phyloP scores from a whole-genome alignment of 1,140 invertebrate species.

The Nilaparvata lugens region DNA sequence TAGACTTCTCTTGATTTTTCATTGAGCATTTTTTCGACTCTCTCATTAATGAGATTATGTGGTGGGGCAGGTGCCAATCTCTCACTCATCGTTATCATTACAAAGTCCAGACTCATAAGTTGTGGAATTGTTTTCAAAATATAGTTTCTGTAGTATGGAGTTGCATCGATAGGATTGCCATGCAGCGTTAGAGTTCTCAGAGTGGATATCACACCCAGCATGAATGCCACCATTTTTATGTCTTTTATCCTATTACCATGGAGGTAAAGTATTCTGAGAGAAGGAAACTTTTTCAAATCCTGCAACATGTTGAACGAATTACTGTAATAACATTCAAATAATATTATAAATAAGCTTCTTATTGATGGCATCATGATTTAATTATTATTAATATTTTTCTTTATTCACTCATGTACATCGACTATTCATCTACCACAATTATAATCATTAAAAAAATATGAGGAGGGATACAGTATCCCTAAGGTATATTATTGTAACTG shows the following conservation, averaged over 20 bases:
- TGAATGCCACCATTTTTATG: constrained; percentile 26
- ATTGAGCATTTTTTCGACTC: neutral
- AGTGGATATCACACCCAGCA: constrained; percentile 35
- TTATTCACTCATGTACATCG: neutral
- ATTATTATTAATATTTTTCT: neutral
- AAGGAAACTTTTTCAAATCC: constrained; percentile 30
- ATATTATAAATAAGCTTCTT: neutral
- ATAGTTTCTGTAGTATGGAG: constrained; percentile 37
- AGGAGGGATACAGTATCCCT: too few relatives aligned
- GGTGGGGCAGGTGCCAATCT: constrained; percentile 16
- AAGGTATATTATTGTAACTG: too few relatives aligned
- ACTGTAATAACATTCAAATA: neutral
- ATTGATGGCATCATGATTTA: neutral
- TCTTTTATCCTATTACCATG: constrained; percentile 43
- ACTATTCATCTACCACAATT: neutral
- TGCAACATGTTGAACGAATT: constrained; percentile 11
- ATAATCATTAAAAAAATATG: too few relatives aligned
- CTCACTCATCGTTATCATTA: constrained; percentile 17
- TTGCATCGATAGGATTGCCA: constrained; percentile 42
- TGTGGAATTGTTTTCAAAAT: constrained; percentile 41
- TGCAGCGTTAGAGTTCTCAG: constrained; percentile 42
- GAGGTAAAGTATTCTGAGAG: constrained; percentile 39
- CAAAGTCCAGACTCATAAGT: constrained; percentile 28
- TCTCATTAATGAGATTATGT: neutral
- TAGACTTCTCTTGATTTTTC: too few relatives aligned